A percentile compares a stretch with the other conserved stretches of the same genome.
Evolutionary conservation across 2,797 vertebrate genomes (phyloP).

Genomic region (Clarias pachynema): DNA sequence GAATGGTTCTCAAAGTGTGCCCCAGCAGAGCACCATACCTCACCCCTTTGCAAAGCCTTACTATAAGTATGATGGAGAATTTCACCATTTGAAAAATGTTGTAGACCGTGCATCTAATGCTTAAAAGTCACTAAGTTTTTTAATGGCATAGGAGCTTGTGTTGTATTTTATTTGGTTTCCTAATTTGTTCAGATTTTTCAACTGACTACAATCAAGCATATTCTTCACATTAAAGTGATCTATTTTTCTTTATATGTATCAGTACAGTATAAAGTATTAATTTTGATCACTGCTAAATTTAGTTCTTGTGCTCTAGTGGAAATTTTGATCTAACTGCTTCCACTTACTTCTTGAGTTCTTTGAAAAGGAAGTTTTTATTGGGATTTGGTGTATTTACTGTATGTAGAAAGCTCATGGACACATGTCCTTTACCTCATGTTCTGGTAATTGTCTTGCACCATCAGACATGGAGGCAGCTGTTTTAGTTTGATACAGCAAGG

Average conservation of each 20-base stretch:
- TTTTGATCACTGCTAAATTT: background rate
- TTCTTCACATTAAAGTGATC: background rate
- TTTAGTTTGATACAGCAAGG: background rate
- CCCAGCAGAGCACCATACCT: background rate
- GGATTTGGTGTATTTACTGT: background rate
- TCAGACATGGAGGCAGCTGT: background rate
- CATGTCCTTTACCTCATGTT: constrained; percentile 7
- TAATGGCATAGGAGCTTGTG: background rate
- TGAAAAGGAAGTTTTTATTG: background rate
- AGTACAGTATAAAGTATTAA: background rate
- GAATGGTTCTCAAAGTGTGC: background rate
- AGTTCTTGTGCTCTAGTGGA: background rate
- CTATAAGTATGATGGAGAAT: background rate
- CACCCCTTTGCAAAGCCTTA: background rate
- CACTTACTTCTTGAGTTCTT: background rate
- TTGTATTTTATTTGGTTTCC: background rate
- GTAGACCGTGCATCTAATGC: background rate
- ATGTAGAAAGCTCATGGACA: background rate
- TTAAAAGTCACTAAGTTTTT: background rate
- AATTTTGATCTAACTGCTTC: background rate
- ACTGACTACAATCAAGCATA: background rate
- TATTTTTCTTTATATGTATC: background rate
- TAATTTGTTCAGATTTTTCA: background rate
- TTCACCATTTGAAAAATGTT: background rate
- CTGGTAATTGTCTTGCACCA: background rate